Conservation (phyloP, 1,140 invertebrate genomes). For the Galendromus occidentalis region DNA sequence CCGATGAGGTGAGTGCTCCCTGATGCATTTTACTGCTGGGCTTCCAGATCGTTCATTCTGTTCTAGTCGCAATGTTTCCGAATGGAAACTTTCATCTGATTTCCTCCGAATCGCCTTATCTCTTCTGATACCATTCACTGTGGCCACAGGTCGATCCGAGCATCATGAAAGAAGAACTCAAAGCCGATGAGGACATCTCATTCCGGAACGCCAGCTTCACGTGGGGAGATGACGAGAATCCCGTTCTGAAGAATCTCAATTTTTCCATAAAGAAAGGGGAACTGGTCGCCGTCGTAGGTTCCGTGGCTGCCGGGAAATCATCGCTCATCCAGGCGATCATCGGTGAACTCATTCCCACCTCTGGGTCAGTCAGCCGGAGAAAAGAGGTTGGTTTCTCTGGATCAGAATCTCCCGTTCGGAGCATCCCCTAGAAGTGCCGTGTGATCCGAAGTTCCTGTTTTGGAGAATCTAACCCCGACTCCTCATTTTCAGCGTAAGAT, state of each 20-base stretch:
- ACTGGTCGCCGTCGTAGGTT: constrained; percentile 26
- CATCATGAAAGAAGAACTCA: not conserved
- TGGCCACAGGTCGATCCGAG: not conserved
- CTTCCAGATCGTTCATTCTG: not conserved
- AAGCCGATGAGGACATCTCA: not conserved
- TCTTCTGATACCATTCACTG: not conserved
- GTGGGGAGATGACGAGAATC: constrained; percentile 15
- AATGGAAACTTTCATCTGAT: not conserved
- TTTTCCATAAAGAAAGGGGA: constrained; percentile 22
- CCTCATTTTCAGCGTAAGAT: not conserved
- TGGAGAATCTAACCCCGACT: not conserved
- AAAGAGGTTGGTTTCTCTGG: not conserved
- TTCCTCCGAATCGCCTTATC: not conserved
- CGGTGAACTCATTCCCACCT: not conserved
- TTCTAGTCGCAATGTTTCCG: not conserved
- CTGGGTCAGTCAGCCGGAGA: not conserved
- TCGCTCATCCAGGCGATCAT: not conserved
- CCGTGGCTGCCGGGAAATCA: not conserved
- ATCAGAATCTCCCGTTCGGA: not conserved
- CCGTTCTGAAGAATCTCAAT: constrained; percentile 17
- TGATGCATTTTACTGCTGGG: too few species aligned
- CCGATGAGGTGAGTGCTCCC: not conserved
- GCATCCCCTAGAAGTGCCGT: not conserved
- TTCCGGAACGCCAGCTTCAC: constrained; percentile 15
- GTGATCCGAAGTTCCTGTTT: not conserved